Percentiles rank a stretch among this genome's conserved stretches.
Conservation (phyloP, 2,797 vertebrate genomes). For the Hemitrygon akajei region DNA sequence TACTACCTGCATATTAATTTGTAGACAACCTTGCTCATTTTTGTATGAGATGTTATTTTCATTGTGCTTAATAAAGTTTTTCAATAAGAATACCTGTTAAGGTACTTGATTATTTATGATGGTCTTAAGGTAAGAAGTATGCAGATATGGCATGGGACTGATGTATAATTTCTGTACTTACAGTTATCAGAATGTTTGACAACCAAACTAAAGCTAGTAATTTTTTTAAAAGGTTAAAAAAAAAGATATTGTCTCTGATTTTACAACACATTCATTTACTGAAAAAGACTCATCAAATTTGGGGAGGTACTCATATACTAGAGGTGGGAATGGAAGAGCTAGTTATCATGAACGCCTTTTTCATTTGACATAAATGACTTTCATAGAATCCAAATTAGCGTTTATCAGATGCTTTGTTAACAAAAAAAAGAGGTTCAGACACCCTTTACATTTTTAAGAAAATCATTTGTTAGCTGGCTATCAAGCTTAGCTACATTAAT, state of each 20-base stretch:
- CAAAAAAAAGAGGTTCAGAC: background rate
- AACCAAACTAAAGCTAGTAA: background rate
- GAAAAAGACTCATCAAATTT: background rate
- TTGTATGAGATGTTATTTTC: slow-evolving; percentile 35
- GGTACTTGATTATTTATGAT: background rate
- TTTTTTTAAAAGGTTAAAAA: background rate
- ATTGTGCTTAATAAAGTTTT: slow-evolving; percentile 35
- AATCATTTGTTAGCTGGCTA: background rate
- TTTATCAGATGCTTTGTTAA: background rate
- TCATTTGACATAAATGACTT: no score
- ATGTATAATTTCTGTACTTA: background rate
- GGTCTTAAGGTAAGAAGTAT: background rate
- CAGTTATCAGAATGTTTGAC: background rate
- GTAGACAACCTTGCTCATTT: background rate
- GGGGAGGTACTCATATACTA: background rate
- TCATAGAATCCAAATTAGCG: background rate
- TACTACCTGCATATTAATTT: slow-evolving; percentile 14
- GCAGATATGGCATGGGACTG: background rate
- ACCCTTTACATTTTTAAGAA: background rate
- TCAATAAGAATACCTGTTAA: slow-evolving; percentile 21
- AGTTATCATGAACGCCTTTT: no score
- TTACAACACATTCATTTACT: background rate
- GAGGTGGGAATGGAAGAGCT: background rate
- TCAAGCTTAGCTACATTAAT: background rate
- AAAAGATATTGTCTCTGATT: background rate